These are phyloP conservation scores for Parapsyche elsis DNA, from an alignment of 1,140 invertebrate species.

Conservation along the genomic window DNA sequence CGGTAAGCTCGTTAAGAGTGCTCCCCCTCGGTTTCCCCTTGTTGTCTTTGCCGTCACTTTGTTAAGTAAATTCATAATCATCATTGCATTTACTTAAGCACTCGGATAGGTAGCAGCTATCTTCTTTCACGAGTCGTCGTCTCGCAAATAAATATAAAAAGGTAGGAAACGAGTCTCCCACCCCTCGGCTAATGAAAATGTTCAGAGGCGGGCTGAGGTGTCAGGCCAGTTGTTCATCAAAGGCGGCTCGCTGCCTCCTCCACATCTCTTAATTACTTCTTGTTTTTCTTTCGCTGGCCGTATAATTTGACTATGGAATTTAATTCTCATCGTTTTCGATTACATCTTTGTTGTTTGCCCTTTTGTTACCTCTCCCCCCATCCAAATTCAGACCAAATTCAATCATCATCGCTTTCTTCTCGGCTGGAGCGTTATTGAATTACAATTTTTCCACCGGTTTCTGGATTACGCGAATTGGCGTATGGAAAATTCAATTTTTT, in stretches of 20 bases:
- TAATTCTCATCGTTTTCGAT: constrained; percentile 56
- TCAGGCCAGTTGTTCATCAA: constrained; percentile 48
- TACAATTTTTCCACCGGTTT: constrained; percentile 12
- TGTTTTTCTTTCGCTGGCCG: constrained; percentile 53
- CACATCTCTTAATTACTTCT: constrained; percentile 55
- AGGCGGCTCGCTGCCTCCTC: constrained; percentile 9
- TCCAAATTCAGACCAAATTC: constrained; percentile 39
- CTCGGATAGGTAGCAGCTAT: constrained; percentile 28
- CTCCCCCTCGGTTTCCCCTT: constrained; percentile 17
- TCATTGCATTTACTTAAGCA: constrained; percentile 52
- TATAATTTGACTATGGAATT: constrained; percentile 57
- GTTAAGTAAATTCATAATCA: constrained; percentile 56
- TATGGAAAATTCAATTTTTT: constrained; percentile 12
- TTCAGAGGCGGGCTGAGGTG: constrained; percentile 42
- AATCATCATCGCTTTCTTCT: constrained; percentile 48
- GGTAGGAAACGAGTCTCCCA: constrained; percentile 27
- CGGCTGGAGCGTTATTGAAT: constrained; percentile 1
- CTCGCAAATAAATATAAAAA: constrained; percentile 48
- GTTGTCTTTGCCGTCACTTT: constrained; percentile 50
- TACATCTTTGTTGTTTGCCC: constrained; percentile 54
- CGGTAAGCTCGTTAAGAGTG: constrained; percentile 27
- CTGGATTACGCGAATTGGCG: constrained; percentile 2
- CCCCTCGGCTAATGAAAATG: constrained; percentile 51
- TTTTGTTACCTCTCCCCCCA: constrained; percentile 43
- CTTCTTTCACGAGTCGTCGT: constrained; percentile 37